Base-by-base conservation (phyloP, 2,797 vertebrate species). In the Sitta carolinensis region DNA sequence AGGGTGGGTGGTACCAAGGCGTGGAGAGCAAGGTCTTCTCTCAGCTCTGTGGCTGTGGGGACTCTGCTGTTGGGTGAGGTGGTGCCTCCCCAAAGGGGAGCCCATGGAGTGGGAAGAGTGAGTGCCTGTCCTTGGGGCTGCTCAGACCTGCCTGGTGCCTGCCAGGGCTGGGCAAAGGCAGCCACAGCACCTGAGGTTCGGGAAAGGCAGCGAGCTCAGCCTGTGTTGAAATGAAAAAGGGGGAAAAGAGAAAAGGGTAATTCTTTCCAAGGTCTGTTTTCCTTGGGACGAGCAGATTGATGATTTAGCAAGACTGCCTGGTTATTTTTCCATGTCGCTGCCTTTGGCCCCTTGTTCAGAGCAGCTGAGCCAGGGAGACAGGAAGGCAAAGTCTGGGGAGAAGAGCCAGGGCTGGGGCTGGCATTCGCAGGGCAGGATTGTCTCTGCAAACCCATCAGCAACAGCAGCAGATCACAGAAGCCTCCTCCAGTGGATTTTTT, bases 221-320 rank as follows among this genome's bases (percentile, higher is more conserved):
- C 48, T 52, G 32, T 63, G 74, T 4, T 72, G 54, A 87, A 84
- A 90, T 48, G 16, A 66, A 80, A 87, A 81, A 58, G 38, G 34
- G 34, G 9, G 4, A 5, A 76, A 90, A 40, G 3, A 17, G 69
- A 59, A 58, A 78, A 80, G 20, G 16, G 27, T 16, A 73, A 90
- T 61, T 64, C n/a, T 94, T 90, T 77, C 79, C 51, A 63, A 77
- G 47, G 52, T 34, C 69, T 81, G 47, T 77, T 88, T 90, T 90
- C 51, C 47, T 85, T 78, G 61, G 76, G 80, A 93, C 0, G 3
- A 78, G 62, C 47, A 78, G 61, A 64, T 38, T 74, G 62, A 85
- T 78, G 42, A 74, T 84, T 90, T 82, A 90, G 66, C 47, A 69
- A 40, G 80, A 29, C 16, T 11, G 5, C 27, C n/a, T 68, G 70